Evolutionary conservation across 2,888 invertebrate species (phyloP).

Genomic region (Eledona agricola): DNA sequence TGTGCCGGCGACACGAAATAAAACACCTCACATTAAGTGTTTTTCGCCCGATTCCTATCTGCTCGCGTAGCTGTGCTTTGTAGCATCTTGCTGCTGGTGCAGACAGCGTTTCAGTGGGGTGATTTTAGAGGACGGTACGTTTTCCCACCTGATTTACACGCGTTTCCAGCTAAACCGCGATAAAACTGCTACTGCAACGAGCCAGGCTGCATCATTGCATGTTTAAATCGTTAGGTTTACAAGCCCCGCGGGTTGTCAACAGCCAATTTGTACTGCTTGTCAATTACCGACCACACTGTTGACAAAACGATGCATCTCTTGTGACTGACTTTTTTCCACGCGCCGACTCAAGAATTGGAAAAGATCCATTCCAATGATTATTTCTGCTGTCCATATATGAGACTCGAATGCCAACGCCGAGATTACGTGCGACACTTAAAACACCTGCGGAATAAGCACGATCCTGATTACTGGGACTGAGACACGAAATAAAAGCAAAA

Average conservation of each 20-base stretch:
- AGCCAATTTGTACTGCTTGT: constrained; percentile 38
- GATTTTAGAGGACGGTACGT: constrained; percentile 34
- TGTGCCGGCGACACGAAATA: constrained; percentile 46
- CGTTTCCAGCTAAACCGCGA: constrained; percentile 43
- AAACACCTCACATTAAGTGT: constrained; percentile 28
- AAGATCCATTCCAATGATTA: no score
- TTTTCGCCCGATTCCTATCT: constrained; percentile 23
- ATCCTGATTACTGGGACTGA: no score
- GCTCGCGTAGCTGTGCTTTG: constrained; percentile 1
- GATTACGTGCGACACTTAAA: no score
- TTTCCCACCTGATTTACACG: constrained; percentile 44
- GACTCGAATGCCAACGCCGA: no score
- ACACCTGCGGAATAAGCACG: no score
- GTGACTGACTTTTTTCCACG: constrained; percentile 13
- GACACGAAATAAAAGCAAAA: no score
- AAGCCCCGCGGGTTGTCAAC: constrained; percentile 41
- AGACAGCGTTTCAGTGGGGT: constrained; percentile 19
- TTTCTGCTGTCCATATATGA: no score
- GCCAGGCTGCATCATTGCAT: constrained; percentile 42
- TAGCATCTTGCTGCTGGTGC: background rate
- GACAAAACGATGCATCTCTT: constrained; percentile 39
- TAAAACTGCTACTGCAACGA: constrained; percentile 47
- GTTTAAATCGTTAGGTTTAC: constrained; percentile 41
- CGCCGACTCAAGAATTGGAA: no score
- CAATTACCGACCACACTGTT: constrained; percentile 38